These are phyloP conservation scores for Platypus cylindrus DNA, from an alignment of 2,888 invertebrate species.

Conservation along the genomic window DNA sequence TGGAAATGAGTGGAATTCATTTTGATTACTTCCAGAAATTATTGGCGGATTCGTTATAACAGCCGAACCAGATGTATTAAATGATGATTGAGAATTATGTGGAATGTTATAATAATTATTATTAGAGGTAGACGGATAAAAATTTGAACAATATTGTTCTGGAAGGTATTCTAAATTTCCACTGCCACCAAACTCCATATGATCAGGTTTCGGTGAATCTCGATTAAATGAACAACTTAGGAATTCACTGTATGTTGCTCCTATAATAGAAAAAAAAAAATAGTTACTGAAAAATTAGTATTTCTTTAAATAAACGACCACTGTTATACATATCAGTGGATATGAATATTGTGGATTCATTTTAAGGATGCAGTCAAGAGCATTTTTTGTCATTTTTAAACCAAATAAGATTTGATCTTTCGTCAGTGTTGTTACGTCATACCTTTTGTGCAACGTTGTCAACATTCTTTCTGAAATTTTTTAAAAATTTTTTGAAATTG, in stretches of 20 bases:
- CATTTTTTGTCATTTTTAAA: too few species aligned
- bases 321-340: conserved; percentile 7
- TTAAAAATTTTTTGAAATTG: too few species aligned
- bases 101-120: conserved; percentile 13
- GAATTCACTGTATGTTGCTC: conserved; percentile 9
- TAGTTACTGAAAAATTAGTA: too few species aligned
- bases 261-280: conserved; percentile 9
- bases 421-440: too few species aligned
- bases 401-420: too few species aligned
- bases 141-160: conserved; percentile 13
- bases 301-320: not conserved
- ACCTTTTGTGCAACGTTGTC: too few species aligned
- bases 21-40: conserved; percentile 13
- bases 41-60: conserved; percentile 7
- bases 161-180: too few species aligned
- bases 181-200: conserved; percentile 5
- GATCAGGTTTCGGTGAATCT: conserved; percentile 10
- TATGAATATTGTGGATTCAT: conserved; percentile 9
- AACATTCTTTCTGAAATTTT: too few species aligned
- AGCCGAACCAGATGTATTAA: conserved; percentile 7
- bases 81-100: conserved; percentile 10
- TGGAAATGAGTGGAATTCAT: conserved; percentile 13
- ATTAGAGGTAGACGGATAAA: conserved; percentile 7
- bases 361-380: too few species aligned
- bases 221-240: conserved; percentile 11